phyloP scores from a whole-genome alignment of 2,113 vertebrate species.

The Mormyrus lacerda region DNA sequence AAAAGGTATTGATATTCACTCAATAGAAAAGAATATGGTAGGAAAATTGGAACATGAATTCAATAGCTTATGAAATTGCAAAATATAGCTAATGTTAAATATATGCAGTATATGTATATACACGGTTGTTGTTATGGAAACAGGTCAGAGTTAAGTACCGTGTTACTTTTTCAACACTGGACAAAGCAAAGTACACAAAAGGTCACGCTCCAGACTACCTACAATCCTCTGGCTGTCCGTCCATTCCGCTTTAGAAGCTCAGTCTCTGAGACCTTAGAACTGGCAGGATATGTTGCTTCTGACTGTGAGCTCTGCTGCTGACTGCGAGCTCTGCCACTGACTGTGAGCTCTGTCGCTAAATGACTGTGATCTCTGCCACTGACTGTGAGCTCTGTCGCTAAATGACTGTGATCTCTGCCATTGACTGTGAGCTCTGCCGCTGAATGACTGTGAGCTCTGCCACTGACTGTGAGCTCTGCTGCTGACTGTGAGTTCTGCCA shows the following conservation, averaged over 20 bases:
- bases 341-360: no score
- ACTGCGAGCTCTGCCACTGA: no score
- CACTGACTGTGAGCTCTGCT: no score
- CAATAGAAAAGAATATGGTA: neutral
- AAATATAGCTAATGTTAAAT: neutral
- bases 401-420: no score
- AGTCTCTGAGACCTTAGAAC: neutral
- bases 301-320: no score
- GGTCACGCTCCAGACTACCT: neutral
- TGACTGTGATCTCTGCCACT: no score
- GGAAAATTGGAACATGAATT: neutral
- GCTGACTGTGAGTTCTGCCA: neutral
- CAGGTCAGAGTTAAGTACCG: neutral
- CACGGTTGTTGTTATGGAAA: neutral
- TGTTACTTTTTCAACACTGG: neutral
- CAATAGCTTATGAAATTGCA: neutral
- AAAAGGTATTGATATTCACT: neutral
- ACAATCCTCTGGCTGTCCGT: neutral
- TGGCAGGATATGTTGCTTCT: no score
- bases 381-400: no score
- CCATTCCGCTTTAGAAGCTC: neutral
- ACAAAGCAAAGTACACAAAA: neutral
- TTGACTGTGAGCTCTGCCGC: no score
- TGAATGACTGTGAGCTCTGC: no score
- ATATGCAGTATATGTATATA: neutral